Percentiles rank a stretch among this genome's conserved stretches.
phyloP scores from a whole-genome alignment of 2,888 invertebrate genomes.

The Ecliptopera silaceata region DNA sequence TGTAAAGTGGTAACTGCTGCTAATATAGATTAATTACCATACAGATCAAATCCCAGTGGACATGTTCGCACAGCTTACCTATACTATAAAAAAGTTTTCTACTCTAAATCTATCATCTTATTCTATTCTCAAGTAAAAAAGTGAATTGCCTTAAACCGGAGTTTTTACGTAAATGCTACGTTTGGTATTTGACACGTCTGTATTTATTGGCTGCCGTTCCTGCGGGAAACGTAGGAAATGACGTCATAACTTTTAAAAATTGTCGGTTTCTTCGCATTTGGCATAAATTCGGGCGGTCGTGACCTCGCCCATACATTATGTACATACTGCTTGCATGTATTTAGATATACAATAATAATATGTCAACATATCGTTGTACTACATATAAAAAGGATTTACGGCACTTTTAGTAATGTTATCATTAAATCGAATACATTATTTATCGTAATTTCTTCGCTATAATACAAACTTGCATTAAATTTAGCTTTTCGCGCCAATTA shows the following conservation, averaged over 20 bases:
- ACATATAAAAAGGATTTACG: no score
- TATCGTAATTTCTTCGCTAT: no score
- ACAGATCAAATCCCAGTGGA: no score
- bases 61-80: no score
- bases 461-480: no score
- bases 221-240: slow-evolving; percentile 35
- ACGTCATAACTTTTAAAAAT: slow-evolving; percentile 49
- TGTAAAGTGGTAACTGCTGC: no score
- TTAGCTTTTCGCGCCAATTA: no score
- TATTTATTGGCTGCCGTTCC: slow-evolving; percentile 19
- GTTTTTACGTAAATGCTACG: slow-evolving; percentile 1
- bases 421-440: no score
- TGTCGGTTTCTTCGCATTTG: slow-evolving; percentile 44
- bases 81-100: no score
- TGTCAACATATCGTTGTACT: no score
- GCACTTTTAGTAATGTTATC: no score
- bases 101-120: not conserved
- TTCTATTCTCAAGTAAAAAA: not conserved
- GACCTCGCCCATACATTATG: slow-evolving; percentile 41
- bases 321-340: not conserved
- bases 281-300: slow-evolving; percentile 41
- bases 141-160: slow-evolving; percentile 1
- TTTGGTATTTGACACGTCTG: slow-evolving; percentile 23
- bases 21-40: no score
- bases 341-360: not conserved